phyloP scores from a whole-genome alignment of 2,113 vertebrate genomes.

The Equus quagga region DNA sequence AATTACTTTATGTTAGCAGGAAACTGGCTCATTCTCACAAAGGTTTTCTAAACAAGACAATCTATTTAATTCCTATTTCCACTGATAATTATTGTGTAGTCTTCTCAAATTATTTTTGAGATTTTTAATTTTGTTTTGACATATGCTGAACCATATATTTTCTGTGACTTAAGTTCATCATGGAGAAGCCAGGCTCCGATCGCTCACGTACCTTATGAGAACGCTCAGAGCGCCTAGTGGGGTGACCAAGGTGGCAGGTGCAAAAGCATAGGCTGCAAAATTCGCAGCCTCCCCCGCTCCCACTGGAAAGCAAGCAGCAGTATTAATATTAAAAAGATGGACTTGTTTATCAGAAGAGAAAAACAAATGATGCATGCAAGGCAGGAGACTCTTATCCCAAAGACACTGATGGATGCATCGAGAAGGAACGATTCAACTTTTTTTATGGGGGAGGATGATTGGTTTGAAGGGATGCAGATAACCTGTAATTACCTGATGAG shows the following conservation, averaged over 20 bases:
- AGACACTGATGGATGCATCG: background rate
- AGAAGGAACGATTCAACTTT: background rate
- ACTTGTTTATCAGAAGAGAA: background rate
- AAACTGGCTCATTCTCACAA: background rate
- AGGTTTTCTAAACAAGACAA: background rate
- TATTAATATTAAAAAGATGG: background rate
- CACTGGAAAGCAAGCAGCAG: slow-evolving; percentile 86
- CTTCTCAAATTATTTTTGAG: slow-evolving; percentile 45
- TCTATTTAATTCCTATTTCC: background rate
- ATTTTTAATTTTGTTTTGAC: background rate
- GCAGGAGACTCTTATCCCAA: background rate
- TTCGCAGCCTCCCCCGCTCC: slow-evolving; percentile 90
- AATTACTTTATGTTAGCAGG: background rate
- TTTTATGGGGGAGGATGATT: background rate
- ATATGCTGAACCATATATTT: background rate
- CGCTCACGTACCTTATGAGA: slow-evolving; percentile 89
- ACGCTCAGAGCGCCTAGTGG: slow-evolving; percentile 90
- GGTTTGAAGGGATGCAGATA: background rate
- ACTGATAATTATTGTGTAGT: background rate
- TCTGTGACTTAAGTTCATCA: background rate
- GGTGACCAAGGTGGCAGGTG: slow-evolving; percentile 90
- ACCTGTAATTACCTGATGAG: background rate
- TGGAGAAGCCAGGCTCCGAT: background rate
- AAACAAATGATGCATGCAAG: background rate
- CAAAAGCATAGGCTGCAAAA: slow-evolving; percentile 91